Evolutionary conservation across 2,888 invertebrate genomes (phyloP).

Genomic region (Chydorus sphaericus): DNA sequence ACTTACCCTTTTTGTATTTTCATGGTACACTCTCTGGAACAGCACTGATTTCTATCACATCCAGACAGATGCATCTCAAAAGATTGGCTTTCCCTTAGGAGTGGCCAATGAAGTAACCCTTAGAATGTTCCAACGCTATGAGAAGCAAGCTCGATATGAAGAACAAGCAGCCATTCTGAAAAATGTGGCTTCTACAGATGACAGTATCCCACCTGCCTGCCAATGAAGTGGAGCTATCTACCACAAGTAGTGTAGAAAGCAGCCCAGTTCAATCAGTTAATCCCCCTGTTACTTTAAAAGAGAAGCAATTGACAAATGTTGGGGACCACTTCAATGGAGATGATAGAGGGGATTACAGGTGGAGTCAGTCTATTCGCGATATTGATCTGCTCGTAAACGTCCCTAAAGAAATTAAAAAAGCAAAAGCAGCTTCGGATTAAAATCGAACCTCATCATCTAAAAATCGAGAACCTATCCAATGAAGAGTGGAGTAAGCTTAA

Average conservation of each 20-base stretch:
- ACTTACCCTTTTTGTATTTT: background rate
- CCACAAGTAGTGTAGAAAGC: background rate
- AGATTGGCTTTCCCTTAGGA: background rate
- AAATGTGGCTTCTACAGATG: background rate
- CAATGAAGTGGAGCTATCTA: background rate
- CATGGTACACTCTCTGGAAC: background rate
- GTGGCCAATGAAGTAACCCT: background rate
- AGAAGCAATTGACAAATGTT: background rate
- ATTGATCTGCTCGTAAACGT: background rate
- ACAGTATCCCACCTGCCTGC: background rate
- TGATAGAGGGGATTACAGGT: background rate
- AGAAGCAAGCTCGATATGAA: background rate
- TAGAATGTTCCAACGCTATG: background rate
- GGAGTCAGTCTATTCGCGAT: background rate
- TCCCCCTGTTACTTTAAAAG: background rate
- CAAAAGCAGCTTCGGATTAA: background rate
- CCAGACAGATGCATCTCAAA: background rate
- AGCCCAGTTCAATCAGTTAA: no score
- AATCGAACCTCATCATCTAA: background rate
- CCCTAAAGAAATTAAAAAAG: background rate
- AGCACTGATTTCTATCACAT: background rate
- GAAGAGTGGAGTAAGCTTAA: background rate
- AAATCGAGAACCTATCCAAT: background rate
- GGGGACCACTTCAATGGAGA: background rate
- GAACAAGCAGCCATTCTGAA: background rate